Evolutionary conservation across 30 jellyfish, hydroid and myxozoan species (phyloP).

Genomic region (Hydractinia symbiolongicarpus): DNA sequence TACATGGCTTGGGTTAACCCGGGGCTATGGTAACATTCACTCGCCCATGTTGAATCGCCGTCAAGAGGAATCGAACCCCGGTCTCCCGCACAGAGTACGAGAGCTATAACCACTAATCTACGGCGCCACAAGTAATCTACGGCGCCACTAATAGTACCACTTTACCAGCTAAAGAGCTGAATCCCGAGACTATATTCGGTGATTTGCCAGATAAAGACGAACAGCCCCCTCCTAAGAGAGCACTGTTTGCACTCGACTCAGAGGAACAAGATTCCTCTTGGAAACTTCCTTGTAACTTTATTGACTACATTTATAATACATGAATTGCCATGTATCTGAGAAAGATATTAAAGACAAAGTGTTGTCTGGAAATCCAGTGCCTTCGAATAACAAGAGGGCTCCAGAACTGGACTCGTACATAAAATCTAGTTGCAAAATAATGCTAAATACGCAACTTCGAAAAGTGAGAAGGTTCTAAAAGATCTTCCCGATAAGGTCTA

Average conservation of each 20-base stretch:
- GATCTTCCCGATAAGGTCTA: background rate
- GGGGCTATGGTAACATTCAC: too few relatives aligned
- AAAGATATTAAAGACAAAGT: conserved; percentile 6
- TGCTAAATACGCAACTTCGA: background rate
- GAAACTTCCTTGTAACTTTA: background rate
- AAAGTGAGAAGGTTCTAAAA: conserved; percentile 1
- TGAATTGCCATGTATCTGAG: background rate
- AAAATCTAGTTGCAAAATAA: background rate
- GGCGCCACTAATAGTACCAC: too few relatives aligned
- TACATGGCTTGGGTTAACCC: too few relatives aligned
- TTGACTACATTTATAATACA: background rate
- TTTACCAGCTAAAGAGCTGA: too few relatives aligned
- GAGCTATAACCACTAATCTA: too few relatives aligned
- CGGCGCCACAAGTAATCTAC: too few relatives aligned
- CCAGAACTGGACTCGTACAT: conserved; percentile 14
- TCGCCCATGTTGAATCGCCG: too few relatives aligned
- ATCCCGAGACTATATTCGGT: background rate
- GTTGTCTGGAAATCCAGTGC: background rate
- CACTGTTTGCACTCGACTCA: background rate
- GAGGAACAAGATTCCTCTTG: background rate
- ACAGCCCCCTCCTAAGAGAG: conserved; percentile 1
- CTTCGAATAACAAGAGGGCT: background rate
- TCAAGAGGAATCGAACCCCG: too few relatives aligned
- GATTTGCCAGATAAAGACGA: background rate
- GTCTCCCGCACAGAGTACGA: too few relatives aligned